Conservation (phyloP, 2,888 invertebrate genomes). For the Macrosiphum euphorbiae region DNA sequence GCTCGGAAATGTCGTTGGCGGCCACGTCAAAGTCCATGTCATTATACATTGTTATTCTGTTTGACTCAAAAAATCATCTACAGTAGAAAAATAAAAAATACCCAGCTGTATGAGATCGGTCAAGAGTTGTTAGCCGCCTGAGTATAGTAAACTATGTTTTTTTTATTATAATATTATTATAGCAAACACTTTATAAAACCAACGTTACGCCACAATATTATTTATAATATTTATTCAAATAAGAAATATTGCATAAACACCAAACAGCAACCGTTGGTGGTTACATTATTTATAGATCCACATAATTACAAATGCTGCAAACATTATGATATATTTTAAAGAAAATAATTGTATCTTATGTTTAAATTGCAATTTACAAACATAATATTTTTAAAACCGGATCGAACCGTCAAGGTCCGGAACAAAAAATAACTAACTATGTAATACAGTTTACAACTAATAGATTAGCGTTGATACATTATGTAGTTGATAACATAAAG, state of each 20-base stretch:
- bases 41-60: neutral
- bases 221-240: neutral
- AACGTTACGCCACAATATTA: neutral
- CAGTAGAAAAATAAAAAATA: neutral
- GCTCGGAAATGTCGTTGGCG: constrained; percentile 5
- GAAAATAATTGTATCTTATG: neutral
- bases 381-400: neutral
- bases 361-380: neutral
- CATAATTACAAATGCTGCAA: neutral
- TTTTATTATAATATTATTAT: neutral
- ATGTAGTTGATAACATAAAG: neutral
- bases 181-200: neutral
- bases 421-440: neutral
- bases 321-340: neutral
- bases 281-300: neutral
- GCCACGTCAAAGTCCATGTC: constrained; percentile 6
- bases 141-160: neutral
- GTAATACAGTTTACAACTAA: neutral
- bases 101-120: neutral
- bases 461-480: neutral
- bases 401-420: neutral
- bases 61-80: neutral
- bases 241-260: neutral
- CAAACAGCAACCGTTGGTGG: neutral
- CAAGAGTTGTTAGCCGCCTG: neutral